A percentile compares a stretch with the other conserved stretches of the same genome.
These are phyloP conservation scores for Microplitis manilae DNA, from an alignment of 2,888 invertebrate species.

Conservation along the genomic window DNA sequence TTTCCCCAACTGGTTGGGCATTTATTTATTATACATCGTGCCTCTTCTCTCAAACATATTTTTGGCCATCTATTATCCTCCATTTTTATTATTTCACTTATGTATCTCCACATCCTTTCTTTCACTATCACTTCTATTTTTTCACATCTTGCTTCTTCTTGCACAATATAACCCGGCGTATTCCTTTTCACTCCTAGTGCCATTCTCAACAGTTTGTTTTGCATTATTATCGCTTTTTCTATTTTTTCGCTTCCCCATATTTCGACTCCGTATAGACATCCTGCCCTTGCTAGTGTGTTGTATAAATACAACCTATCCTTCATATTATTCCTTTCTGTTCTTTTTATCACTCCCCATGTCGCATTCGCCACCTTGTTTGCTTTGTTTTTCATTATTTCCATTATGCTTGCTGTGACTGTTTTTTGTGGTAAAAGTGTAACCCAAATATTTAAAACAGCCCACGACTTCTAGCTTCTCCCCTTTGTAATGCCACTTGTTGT, in stretches of 20 bases:
- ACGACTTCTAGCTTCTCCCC: constrained; percentile 38
- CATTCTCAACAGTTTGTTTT: constrained; percentile 2
- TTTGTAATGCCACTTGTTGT: constrained; percentile 32
- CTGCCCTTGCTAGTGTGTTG: not conserved
- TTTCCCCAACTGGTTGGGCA: not conserved
- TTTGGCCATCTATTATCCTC: constrained; percentile 13
- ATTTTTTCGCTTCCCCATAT: constrained; percentile 42
- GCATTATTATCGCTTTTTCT: not conserved
- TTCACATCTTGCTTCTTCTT: not conserved
- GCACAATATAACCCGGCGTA: constrained; percentile 17
- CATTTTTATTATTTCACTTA: constrained; percentile 11
- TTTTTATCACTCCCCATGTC: constrained; percentile 1
- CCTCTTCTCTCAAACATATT: constrained; percentile 13
- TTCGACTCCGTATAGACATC: constrained; percentile 36
- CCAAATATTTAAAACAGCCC: constrained; percentile 44
- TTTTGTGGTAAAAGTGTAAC: constrained; percentile 16
- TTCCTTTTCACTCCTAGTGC: constrained; percentile 13
- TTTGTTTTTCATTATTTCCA: constrained; percentile 23
- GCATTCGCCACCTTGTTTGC: not conserved
- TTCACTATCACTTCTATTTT: constrained; percentile 8
- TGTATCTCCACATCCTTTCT: constrained; percentile 7
- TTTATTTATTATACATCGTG: not conserved
- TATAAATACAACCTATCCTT: not conserved
- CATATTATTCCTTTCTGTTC: not conserved
- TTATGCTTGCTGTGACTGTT: not conserved